Conservation (phyloP, 1,140 invertebrate genomes). For the Drosophila tristis region DNA sequence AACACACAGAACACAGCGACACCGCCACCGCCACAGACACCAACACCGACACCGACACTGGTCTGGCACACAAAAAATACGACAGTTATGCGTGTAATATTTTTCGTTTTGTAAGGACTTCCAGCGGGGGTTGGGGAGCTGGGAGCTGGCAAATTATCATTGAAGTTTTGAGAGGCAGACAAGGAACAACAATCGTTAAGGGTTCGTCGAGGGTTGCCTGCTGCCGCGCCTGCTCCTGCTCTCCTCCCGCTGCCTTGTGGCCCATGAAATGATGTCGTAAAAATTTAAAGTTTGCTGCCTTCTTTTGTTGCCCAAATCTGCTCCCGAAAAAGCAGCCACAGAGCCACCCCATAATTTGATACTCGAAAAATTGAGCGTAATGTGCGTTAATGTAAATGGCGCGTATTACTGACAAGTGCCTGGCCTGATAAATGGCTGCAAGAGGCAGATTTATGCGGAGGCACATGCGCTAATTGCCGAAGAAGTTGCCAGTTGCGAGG, state of each 20-base stretch:
- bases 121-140: not conserved
- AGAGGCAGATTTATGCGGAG: slow-evolving; percentile 52
- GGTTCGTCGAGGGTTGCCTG: slow-evolving; percentile 46
- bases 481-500: not conserved
- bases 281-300: slow-evolving; percentile 79
- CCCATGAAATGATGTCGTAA: slow-evolving; percentile 82
- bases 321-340: not conserved
- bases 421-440: slow-evolving; percentile 36
- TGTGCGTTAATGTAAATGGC: slow-evolving; percentile 83
- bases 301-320: slow-evolving; percentile 39
- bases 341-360: slow-evolving; percentile 69
- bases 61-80: slow-evolving; percentile 44
- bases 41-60: not conserved
- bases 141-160: slow-evolving; percentile 69
- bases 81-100: slow-evolving; percentile 82
- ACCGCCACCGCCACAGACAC: not conserved
- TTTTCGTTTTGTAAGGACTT: slow-evolving; percentile 55
- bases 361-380: slow-evolving; percentile 78
- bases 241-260: slow-evolving; percentile 55
- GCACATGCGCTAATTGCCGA: slow-evolving; percentile 69
- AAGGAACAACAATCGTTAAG: slow-evolving; percentile 55
- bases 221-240: not conserved
- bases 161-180: slow-evolving; percentile 45
- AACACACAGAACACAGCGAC: slow-evolving; percentile 15
- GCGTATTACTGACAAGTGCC: slow-evolving; percentile 83